Evolutionary conservation across 2,888 invertebrate genomes (phyloP), one percentile per base, ranked within the genome.

Genomic region (Pogonocherus hispidulus): DNA sequence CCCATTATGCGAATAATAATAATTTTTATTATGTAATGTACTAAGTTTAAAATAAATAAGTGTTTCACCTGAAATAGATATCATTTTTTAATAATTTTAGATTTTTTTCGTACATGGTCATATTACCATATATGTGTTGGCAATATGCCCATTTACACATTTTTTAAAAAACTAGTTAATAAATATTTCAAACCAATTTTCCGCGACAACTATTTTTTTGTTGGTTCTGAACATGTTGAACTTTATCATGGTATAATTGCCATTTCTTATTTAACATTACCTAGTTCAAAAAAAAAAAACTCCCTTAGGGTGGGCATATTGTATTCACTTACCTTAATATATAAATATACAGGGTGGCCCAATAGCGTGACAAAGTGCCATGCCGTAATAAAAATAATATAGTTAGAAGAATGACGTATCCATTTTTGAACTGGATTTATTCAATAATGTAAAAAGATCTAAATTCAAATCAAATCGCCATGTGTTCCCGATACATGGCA

Each of bases 1-100:
- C 27, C 57, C 47, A 44, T 22, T 35, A 46, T 63, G 63, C 35
- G 14, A 51, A 52, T 62, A 62, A 35, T 63, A 32, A 32, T 32
- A 32, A 32, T 32, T 32, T 23, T 23, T 32, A 6, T 32, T 32
- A 32, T 11, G 11, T 32, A 9, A 9, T 32, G 32, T 32, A 32
- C 32, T 32, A 32, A 11, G 32, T 32, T 32, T 32, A 32, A 9
- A 32, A 32, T 32, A 32, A 32, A 32, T 11, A 32, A 32, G 32
- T 32, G 11, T 11, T n/a, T n/a, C n/a, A n/a, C n/a, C n/a, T n/a
- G n/a, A n/a, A n/a, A n/a, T n/a, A n/a, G n/a, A n/a, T n/a, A n/a
- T n/a, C n/a, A n/a, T n/a, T n/a, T n/a, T n/a, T n/a, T n/a, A n/a
- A n/a, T n/a, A n/a, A n/a, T n/a, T n/a, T n/a, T n/a, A n/a, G n/a